These are phyloP conservation scores for Boloria selene DNA, from an alignment of 2,888 invertebrate species.

Conservation along the genomic window DNA sequence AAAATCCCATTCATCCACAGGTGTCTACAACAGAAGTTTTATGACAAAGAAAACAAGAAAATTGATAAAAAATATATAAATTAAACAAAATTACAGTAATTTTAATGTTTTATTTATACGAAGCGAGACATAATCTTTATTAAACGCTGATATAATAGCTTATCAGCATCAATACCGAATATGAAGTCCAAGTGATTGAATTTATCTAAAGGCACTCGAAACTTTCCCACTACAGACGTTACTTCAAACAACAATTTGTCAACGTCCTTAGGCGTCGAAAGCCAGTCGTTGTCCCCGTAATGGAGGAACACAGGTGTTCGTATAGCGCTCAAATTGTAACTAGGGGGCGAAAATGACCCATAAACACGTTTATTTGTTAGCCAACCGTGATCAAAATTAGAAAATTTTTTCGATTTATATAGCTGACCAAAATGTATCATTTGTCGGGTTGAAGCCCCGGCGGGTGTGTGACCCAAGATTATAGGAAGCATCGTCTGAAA, in stretches of 20 bases:
- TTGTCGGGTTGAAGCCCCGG: constrained; percentile 75
- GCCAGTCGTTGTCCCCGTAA: constrained; percentile 78
- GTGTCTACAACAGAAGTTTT: constrained; percentile 38
- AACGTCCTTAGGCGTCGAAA: constrained; percentile 74
- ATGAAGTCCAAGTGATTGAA: constrained; percentile 84
- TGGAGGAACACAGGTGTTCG: constrained; percentile 75
- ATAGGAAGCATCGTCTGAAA: constrained; percentile 79
- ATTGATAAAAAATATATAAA: constrained; percentile 22
- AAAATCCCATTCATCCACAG: constrained; percentile 34
- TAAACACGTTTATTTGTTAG: constrained; percentile 68
- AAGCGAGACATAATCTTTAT: constrained; percentile 71
- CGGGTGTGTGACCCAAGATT: constrained; percentile 76
- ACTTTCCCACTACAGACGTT: constrained; percentile 69
- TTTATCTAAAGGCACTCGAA: constrained; percentile 66
- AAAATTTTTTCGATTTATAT: constrained; percentile 71
- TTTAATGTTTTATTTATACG: constrained; percentile 45
- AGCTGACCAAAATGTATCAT: constrained; percentile 78
- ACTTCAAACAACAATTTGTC: constrained; percentile 64
- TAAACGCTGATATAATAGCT: constrained; percentile 81
- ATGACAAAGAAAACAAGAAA: constrained; percentile 11
- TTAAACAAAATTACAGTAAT: background rate
- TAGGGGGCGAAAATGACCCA: constrained; percentile 74
- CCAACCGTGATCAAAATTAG: constrained; percentile 76
- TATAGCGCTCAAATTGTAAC: constrained; percentile 72
- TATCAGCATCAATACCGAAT: constrained; percentile 81